Base-by-base conservation (phyloP, 2,888 invertebrate genomes). In the Drosophila nigritarsus region DNA sequence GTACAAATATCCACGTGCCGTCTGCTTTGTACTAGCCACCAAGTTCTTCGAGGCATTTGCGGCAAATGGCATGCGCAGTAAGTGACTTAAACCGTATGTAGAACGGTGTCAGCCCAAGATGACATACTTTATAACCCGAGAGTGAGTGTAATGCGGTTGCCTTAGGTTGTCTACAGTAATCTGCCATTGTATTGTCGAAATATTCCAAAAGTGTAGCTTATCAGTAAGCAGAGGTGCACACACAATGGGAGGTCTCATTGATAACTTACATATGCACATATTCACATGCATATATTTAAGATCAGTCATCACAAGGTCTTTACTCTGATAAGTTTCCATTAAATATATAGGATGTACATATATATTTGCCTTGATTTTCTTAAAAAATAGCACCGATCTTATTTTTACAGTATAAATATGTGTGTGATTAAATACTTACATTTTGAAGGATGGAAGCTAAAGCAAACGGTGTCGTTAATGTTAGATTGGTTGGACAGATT, bases 41-140 rank as follows among this genome's bases (percentile, higher is more conserved):
- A 93, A 93, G 73, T 92, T 93, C 70, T 93, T 93, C 63, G 93
- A 93, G 83, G 92, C 93, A 11, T 92, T 93, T 74, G 92, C 93
- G 0, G 93, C 93, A 7, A 93, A 93, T 81, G 93, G 93, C 65
- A 92, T 93, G 38, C 83, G 93, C 89, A 93, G 93, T 93, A 73
- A 92, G 92, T 92, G 13, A 20, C 27, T 64, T 7, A 24, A 24
- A 1, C 24, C 45, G 24, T 32, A 29, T 36, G 15, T 15, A 18
- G 15, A 61, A 27, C 13, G 30, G 20, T 48, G 49, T 7, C 20
- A 58, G 15, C 32, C 45, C 42, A 20, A 27, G 60, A 20, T 49
- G 65, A 62, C 64, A 64, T 50, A 66, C 45, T 58, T 74, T 36
- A 27, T 13, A 60, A 15, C 27, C 24, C 62, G 55, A 38, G 15